Conservation (phyloP, 2,113 vertebrate genomes). For the Dascyllus trimaculatus region DNA sequence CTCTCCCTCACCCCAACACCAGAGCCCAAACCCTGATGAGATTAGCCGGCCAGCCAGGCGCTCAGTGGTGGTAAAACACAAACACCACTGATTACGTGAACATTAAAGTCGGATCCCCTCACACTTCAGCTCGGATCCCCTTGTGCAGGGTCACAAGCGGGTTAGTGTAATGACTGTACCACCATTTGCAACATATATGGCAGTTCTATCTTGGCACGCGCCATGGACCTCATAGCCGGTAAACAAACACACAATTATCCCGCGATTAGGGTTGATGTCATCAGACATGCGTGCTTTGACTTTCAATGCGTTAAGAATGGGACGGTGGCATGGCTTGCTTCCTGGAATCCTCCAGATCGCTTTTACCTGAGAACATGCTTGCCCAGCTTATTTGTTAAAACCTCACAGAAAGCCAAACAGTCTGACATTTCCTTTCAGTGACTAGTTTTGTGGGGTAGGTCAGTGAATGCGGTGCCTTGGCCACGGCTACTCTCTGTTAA, state of each 20-base stretch:
- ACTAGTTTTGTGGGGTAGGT: conserved; percentile 24
- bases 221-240: conserved; percentile 27
- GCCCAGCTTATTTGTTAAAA: conserved; percentile 15
- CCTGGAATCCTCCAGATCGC: neutral
- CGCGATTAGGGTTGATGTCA: conserved; percentile 59
- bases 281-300: conserved; percentile 10
- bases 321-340: conserved; percentile 15
- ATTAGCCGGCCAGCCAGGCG: conserved; percentile 79
- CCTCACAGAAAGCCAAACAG: conserved; percentile 13
- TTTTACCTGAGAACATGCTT: neutral
- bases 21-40: conserved; percentile 81
- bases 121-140: conserved; percentile 68
- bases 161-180: conserved; percentile 55
- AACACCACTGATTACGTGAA: conserved; percentile 77
- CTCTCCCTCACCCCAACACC: conserved; percentile 79
- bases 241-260: conserved; percentile 34
- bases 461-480: conserved; percentile 51
- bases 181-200: conserved; percentile 6
- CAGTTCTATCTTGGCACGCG: neutral
- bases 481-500: conserved; percentile 72
- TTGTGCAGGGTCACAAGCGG: conserved; percentile 67
- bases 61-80: conserved; percentile 75
- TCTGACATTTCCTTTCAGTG: conserved; percentile 17
- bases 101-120: conserved; percentile 70
- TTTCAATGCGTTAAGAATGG: neutral